phyloP scores from a whole-genome alignment of 2,888 invertebrate genomes.

The Flabesymbios commensalis region DNA sequence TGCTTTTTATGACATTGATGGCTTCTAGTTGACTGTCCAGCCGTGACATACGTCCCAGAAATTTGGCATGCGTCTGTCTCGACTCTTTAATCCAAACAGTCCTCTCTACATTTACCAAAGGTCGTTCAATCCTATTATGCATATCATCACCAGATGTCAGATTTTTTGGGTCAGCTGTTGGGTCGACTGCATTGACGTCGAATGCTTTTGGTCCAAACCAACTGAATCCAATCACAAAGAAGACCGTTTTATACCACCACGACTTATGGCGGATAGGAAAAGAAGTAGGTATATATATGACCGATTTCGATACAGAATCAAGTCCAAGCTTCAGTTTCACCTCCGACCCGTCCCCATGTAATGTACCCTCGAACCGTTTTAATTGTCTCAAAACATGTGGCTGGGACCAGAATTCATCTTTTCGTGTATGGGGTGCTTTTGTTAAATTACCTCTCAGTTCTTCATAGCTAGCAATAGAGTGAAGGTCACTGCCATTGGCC shows the following conservation, averaged over 20 bases:
- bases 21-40: no score
- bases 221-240: background rate
- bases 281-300: background rate
- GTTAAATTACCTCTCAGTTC: background rate
- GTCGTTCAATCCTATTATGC: no score
- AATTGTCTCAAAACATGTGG: background rate
- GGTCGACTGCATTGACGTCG: background rate
- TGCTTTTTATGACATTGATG: no score
- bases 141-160: no score
- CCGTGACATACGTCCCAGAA: no score
- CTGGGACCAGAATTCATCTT: background rate
- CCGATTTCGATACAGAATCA: no score
- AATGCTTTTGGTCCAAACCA: conserved; percentile 3
- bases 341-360: background rate
- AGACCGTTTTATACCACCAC: background rate
- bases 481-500: background rate
- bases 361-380: background rate
- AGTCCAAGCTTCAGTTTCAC: background rate
- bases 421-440: no score
- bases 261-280: background rate
- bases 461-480: background rate
- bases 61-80: no score
- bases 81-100: no score
- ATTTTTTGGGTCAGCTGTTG: no score
- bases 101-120: no score